phyloP scores from a whole-genome alignment of 2,113 vertebrate species.

The Ceuthmochares aereus region DNA sequence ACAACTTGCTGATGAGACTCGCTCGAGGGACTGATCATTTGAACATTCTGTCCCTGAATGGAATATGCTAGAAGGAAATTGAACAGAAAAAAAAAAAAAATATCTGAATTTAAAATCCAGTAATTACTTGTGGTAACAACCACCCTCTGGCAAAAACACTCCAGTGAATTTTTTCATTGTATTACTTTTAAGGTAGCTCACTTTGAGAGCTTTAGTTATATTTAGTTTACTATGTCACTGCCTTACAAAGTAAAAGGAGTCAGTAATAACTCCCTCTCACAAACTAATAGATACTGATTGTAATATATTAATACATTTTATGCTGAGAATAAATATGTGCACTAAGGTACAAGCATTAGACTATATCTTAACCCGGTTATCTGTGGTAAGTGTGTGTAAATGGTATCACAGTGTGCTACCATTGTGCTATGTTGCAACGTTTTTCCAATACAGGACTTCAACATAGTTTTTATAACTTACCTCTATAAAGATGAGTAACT shows the following conservation, averaged over 20 bases:
- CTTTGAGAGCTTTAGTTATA: background rate
- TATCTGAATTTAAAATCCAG: background rate
- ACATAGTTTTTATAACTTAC: background rate
- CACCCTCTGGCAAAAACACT: background rate
- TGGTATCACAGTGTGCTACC: background rate
- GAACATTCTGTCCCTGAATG: constrained; percentile 95
- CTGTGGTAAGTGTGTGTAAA: background rate
- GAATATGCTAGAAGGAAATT: constrained; percentile 87
- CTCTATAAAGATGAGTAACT: background rate
- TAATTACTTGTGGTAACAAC: background rate
- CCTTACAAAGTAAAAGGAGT: background rate
- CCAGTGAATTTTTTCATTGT: background rate
- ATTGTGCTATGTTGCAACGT: background rate
- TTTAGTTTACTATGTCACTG: background rate
- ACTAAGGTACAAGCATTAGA: rapidly evolving
- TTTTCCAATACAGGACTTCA: background rate
- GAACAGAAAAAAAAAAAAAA: constrained; percentile 14
- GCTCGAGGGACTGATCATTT: constrained; percentile 98
- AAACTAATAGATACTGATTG: background rate
- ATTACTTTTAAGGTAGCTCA: background rate
- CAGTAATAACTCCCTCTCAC: background rate
- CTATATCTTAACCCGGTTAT: background rate
- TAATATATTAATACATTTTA: background rate
- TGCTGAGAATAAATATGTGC: background rate
- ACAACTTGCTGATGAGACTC: constrained; percentile 99